Base-by-base conservation (phyloP, 2,113 vertebrate genomes). In the Suricata suricatta region DNA sequence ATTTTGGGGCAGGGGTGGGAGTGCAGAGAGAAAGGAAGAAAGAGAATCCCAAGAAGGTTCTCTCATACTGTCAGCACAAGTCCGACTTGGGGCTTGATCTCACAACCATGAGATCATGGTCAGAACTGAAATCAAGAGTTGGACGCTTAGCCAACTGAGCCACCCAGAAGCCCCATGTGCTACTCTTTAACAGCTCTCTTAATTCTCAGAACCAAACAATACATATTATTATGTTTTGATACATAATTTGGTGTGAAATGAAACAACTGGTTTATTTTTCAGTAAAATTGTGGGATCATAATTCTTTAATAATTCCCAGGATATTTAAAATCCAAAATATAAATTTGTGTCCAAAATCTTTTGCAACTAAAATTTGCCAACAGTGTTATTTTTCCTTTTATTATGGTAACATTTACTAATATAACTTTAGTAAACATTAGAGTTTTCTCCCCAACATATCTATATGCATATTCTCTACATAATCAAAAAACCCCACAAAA, bases 161-260 rank as follows among this genome's bases (percentile, higher is more conserved):
- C 21, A 60, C 57, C 57, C 57, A 9, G 57, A 60, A 60, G 57
- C 57, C 57, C 21, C 21, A 60, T 60, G 44, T 52, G 21, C 44
- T 86, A 63, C 17, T 85, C 60, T 80, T 97, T 92, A 80, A 60
- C 84, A 68, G 21, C 16, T 91, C 41, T 71, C 35, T 80, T 89
- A 88, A 44, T 41, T 96, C 33, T 90, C 25, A 82, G 71, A 95
- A 66, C 11, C 44, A 60, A 91, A 41, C 1, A 41, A 41, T 71
- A 66, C 27, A 72, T 80, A 38, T 64, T 82, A 66, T 77, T 91
- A 80, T 85, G 25, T 68, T 88, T 69, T 93, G 33, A 54, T 80
- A 50, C 7, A 57, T 38, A 64, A 92, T 92, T 13, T 90, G 72
- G 17, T 87, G 1, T 84, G 11, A 93, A 90, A 71, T 85, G 71